phyloP scores from a whole-genome alignment of 2,797 vertebrate species.

The Limosa lapponica region DNA sequence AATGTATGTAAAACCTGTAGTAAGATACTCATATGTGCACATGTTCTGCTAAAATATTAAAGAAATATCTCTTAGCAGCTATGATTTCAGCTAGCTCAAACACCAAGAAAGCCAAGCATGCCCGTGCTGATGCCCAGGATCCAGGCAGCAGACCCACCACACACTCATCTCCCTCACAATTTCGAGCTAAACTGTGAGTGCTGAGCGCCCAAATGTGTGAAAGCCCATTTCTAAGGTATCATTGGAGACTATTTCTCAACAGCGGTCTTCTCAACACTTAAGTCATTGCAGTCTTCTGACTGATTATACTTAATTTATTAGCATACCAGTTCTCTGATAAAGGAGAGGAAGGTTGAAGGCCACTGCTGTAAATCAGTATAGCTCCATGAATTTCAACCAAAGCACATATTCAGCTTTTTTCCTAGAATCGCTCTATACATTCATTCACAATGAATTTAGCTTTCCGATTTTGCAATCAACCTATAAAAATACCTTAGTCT shows the following conservation, averaged over 20 bases:
- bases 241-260: neutral
- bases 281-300: too few relatives aligned
- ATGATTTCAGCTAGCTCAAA: neutral
- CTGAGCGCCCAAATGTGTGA: fast-evolving
- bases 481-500: neutral
- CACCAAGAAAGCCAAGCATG: fast-evolving
- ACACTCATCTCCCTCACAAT: fast-evolving
- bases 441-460: neutral
- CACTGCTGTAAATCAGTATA: neutral
- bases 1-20: fast-evolving
- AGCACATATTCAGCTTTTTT: neutral
- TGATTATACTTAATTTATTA: neutral
- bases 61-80: neutral
- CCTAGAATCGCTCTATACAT: neutral
- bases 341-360: neutral
- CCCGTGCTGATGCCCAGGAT: fast-evolving
- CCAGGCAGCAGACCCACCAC: fast-evolving
- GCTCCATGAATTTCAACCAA: neutral
- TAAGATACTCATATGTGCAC: fast-evolving
- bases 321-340: neutral
- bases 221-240: too few relatives aligned
- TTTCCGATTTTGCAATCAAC: neutral
- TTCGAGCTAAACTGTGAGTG: neutral
- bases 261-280: neutral
- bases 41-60: neutral